phyloP scores from a whole-genome alignment of 2,797 vertebrate species.

The Hypotaenidia okinawae region DNA sequence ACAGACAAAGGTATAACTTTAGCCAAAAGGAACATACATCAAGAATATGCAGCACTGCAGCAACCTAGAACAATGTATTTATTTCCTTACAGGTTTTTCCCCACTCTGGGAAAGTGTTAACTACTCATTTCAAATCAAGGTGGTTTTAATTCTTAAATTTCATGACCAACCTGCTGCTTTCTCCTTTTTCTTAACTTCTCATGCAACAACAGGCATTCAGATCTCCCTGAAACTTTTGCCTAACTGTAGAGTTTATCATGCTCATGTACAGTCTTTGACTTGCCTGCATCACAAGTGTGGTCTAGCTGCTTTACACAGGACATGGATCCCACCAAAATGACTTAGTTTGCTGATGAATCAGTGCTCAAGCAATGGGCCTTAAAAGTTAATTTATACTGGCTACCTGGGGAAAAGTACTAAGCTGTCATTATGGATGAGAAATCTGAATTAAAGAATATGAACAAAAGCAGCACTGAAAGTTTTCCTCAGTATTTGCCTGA shows the following conservation, averaged over 20 bases:
- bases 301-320: slow-evolving; percentile 1
- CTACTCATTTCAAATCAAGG: not conserved
- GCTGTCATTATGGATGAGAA: not conserved
- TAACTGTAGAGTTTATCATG: not conserved
- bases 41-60: accelerated
- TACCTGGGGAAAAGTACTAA: not conserved
- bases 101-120: not conserved
- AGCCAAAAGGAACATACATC: not conserved
- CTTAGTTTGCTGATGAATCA: not conserved
- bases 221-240: not conserved
- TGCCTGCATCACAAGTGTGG: not conserved
- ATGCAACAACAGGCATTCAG: not conserved
- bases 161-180: not conserved
- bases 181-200: no score
- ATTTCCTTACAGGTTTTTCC: not conserved
- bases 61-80: not conserved
- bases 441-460: not conserved
- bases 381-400: slow-evolving; percentile 19
- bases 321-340: not conserved
- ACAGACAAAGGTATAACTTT: not conserved
- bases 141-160: not conserved
- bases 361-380: not conserved
- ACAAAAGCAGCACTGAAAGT: not conserved
- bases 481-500: not conserved
- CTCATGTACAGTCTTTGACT: not conserved